Evolutionary conservation across 2,113 vertebrate species (phyloP).

Genomic region (Ellobius talpinus): DNA sequence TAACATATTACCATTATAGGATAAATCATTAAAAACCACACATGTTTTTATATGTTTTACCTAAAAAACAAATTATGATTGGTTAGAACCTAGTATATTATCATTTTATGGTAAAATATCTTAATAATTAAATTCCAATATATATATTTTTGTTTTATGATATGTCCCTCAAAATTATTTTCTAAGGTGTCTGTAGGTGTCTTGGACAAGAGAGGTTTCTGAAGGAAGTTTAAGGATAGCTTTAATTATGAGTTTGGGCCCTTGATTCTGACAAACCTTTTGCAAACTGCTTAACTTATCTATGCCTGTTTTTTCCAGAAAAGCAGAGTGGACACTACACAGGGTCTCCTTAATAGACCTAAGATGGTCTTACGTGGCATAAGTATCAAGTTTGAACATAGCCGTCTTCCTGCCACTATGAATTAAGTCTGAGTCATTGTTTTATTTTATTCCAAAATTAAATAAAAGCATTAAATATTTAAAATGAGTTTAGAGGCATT

Average conservation of each 20-base stretch:
- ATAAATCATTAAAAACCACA: not conserved
- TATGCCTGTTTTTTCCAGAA: not conserved
- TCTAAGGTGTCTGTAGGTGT: not conserved
- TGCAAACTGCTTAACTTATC: not conserved
- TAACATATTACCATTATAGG: not conserved
- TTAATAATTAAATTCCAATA: not conserved
- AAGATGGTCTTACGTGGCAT: not conserved
- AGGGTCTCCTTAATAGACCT: not conserved
- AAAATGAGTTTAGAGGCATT: not conserved
- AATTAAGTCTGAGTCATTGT: not conserved
- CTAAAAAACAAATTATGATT: not conserved
- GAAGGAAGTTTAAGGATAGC: not conserved
- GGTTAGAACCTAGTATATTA: not conserved
- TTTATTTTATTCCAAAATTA: not conserved
- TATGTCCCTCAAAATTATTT: not conserved
- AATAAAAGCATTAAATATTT: not conserved
- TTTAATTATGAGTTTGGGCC: not conserved
- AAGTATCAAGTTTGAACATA: not conserved
- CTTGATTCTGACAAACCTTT: not conserved
- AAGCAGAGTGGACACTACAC: not conserved
- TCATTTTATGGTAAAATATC: conserved; percentile 7
- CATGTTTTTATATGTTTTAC: not conserved
- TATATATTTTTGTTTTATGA: not conserved
- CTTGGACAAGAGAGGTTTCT: not conserved
- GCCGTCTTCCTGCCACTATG: not conserved